Evolutionary conservation across 2,797 vertebrate genomes (phyloP).

Genomic region (Parotocinclus haroldoi): DNA sequence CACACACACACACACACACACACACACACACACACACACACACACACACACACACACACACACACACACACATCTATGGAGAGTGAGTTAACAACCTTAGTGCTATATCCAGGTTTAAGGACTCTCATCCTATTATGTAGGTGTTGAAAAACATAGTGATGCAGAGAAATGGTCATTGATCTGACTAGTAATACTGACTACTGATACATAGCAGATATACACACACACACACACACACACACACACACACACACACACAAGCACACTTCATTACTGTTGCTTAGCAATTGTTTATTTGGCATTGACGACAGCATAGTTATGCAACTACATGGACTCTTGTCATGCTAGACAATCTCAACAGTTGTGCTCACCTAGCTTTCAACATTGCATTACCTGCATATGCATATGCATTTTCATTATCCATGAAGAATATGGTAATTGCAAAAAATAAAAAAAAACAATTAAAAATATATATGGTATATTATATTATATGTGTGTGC

Average conservation of each 20-base stretch:
- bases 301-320: conserved; percentile 23
- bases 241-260: too few relatives aligned
- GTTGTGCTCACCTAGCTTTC: conserved; percentile 10
- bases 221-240: conserved; percentile 10
- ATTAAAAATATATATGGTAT: too few relatives aligned
- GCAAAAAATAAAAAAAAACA: too few relatives aligned
- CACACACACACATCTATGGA: too few relatives aligned
- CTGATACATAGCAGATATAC: conserved; percentile 21
- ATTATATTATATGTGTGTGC: too few relatives aligned
- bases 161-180: conserved; percentile 32
- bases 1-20: too few relatives aligned
- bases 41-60: too few relatives aligned
- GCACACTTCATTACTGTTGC: too few relatives aligned
- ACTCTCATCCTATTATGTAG: conserved; percentile 29
- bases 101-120: conserved; percentile 31
- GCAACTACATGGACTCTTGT: conserved; percentile 40
- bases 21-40: too few relatives aligned
- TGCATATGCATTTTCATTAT: too few relatives aligned
- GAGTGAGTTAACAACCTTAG: conserved; percentile 30
- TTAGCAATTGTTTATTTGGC: conserved; percentile 26
- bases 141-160: conserved; percentile 40
- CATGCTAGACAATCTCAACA: too few relatives aligned
- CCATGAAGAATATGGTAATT: too few relatives aligned
- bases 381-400: background rate
- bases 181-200: conserved; percentile 28